These are phyloP conservation scores for Theristicus caerulescens DNA, from an alignment of 2,113 vertebrate genomes.

Conservation along the genomic window DNA sequence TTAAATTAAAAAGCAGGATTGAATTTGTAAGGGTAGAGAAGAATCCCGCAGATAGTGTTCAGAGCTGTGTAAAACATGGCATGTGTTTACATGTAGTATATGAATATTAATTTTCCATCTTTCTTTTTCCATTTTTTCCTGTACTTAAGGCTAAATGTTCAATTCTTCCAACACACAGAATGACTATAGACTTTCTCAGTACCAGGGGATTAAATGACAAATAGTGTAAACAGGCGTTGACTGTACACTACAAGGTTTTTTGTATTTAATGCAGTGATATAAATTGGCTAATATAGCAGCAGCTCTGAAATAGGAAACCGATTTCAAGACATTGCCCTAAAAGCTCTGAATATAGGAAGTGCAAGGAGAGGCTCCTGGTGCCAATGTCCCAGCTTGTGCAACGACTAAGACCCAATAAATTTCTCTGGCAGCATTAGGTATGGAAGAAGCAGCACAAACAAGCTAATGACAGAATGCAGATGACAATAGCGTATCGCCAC, in stretches of 20 bases:
- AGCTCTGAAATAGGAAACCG: neutral
- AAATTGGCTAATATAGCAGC: neutral
- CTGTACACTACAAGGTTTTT: neutral
- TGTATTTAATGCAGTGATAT: neutral
- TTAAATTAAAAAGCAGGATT: constrained; percentile 16
- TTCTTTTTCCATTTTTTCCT: neutral
- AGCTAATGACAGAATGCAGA: neutral
- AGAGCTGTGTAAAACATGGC: neutral
- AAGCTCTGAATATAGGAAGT: neutral
- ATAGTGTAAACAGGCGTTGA: neutral
- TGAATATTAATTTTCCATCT: constrained; percentile 43
- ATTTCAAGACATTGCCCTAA: neutral
- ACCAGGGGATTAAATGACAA: neutral
- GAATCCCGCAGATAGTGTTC: neutral
- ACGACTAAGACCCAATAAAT: neutral
- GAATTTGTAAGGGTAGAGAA: neutral
- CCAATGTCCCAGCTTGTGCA: neutral
- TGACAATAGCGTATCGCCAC: fast-evolving
- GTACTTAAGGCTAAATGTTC: constrained; percentile 4
- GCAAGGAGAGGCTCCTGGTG: neutral
- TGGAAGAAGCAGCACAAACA: neutral
- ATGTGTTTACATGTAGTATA: neutral
- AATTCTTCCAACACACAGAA: neutral
- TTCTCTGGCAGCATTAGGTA: neutral
- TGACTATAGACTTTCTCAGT: neutral